Evolutionary conservation across 2,888 invertebrate species (phyloP), one percentile per base, ranked within the genome.

Genomic region (Micoletzkya japonica): DNA sequence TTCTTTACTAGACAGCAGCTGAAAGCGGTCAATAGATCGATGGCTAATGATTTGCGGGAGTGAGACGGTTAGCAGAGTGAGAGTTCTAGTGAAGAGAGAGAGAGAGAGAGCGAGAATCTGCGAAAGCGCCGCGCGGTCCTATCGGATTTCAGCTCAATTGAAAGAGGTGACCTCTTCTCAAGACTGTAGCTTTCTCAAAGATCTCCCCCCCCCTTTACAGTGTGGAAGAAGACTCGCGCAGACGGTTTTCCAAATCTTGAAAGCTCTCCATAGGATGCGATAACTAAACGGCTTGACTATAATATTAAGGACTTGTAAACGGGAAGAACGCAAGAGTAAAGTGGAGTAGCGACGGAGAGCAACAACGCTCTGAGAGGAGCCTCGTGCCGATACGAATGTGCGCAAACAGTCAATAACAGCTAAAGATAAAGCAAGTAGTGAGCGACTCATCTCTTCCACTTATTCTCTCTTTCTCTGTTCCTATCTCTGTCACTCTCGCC

Each of bases 61-160:
- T 2, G 59, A 24, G 59, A 59, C 39, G 59, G 36, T 59, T 59
- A 37, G 59, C 36, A 37, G 59, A 10, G 37, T n/a, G n/a, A n/a
- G n/a, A n/a, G 37, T 26, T 20, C 26, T 36, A 37, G 59, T 37
- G 37, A 59, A 32, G 59, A 24, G 37, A 32, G 34, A 2, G 34
- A 57, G 59, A 37, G 37, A 37, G 4, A 37, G 26, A 36, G 36
- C 34, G 58, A 37, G 37, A 26, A 28, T 36, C 36, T 59, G 37
- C 26, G 4, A 59, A 37, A 37, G 20, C 59, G 39, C 59, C 59
- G 39, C 37, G 36, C 59, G 59, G 39, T 59, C 26, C 59, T 57
- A 57, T 59, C 39, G 59, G 26, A 59, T 37, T 24, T 14, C 7
- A 6, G 39, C 39, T 39, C 39, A 17, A 6, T 6, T 39, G 39